Evolutionary conservation across 2,888 invertebrate species (phyloP).

Genomic region (Clostera curtula): DNA sequence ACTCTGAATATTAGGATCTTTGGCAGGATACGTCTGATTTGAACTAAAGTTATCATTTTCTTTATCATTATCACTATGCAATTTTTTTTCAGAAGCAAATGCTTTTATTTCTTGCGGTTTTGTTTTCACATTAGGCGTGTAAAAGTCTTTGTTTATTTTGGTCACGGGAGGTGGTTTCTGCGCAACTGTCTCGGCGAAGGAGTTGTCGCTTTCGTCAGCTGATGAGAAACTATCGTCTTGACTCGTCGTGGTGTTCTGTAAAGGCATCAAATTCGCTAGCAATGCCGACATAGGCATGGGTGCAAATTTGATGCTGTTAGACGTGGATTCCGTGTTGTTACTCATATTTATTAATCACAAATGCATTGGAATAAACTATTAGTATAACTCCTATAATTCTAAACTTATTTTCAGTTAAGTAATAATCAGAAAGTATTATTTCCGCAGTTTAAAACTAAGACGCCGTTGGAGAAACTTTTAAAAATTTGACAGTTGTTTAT

Average conservation of each 20-base stretch:
- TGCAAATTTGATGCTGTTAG: slow-evolving; percentile 58
- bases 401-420: too few species aligned
- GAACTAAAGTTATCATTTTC: slow-evolving; percentile 41
- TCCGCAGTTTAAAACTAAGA: slow-evolving; percentile 6
- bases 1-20: slow-evolving; percentile 31
- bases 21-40: slow-evolving; percentile 35
- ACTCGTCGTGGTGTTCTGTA: slow-evolving; percentile 38
- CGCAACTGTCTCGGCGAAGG: slow-evolving; percentile 38
- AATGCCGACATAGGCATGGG: slow-evolving; percentile 67
- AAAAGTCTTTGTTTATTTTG: slow-evolving; percentile 31
- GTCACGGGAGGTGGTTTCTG: slow-evolving; percentile 29
- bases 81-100: slow-evolving; percentile 47
- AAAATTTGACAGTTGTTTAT: slow-evolving; percentile 14
- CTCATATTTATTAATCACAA: slow-evolving; percentile 31
- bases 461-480: slow-evolving; percentile 16
- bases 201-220: slow-evolving; percentile 53
- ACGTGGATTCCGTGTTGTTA: slow-evolving; percentile 50
- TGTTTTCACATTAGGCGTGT: slow-evolving; percentile 38
- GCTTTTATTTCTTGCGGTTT: slow-evolving; percentile 33
- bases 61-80: slow-evolving; percentile 35
- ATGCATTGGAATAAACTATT: slow-evolving; percentile 5
- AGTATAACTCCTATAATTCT: too few species aligned
- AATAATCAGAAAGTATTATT: too few species aligned
- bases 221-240: slow-evolving; percentile 46
- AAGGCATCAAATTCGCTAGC: slow-evolving; percentile 52